Evolutionary conservation across 2,888 invertebrate genomes (phyloP).

Genomic region (Thymelicus sylvestris): DNA sequence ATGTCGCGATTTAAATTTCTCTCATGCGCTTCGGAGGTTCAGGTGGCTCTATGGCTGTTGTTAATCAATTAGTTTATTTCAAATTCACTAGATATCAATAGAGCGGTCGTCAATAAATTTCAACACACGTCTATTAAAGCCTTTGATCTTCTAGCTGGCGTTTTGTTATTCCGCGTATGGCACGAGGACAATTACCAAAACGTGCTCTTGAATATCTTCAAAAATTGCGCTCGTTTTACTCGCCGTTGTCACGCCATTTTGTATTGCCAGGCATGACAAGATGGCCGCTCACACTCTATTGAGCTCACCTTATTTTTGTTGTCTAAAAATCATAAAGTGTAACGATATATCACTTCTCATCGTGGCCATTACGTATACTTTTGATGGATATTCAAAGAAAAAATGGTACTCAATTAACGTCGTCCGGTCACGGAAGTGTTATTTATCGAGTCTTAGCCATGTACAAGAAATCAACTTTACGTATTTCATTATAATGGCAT

Average conservation of each 20-base stretch:
- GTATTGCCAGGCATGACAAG: conserved; percentile 45
- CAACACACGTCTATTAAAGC: conserved; percentile 78
- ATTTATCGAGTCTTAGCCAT: conserved; percentile 59
- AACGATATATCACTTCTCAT: conserved; percentile 68
- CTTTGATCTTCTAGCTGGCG: conserved; percentile 78
- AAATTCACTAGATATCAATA: conserved; percentile 71
- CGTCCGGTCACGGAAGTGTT: conserved; percentile 77
- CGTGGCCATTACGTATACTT: conserved; percentile 77
- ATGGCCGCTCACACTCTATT: conserved; percentile 52
- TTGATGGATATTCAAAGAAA: conserved; percentile 71
- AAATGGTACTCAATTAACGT: conserved; percentile 76
- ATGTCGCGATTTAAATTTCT: conserved; percentile 61
- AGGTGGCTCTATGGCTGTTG: conserved; percentile 48
- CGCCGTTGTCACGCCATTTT: conserved; percentile 58
- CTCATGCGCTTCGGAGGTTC: conserved; percentile 52
- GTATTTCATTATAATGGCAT: conserved; percentile 26
- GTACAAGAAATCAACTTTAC: conserved; percentile 35
- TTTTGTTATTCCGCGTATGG: conserved; percentile 77
- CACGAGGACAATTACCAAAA: conserved; percentile 74
- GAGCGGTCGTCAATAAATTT: conserved; percentile 75
- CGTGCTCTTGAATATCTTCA: conserved; percentile 74
- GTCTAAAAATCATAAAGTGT: conserved; percentile 56
- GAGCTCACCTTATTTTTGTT: conserved; percentile 57
- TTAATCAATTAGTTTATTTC: conserved; percentile 65
- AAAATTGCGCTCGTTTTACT: conserved; percentile 64